Conservation (phyloP, 2,888 invertebrate species). For the Atherix ibis region DNA sequence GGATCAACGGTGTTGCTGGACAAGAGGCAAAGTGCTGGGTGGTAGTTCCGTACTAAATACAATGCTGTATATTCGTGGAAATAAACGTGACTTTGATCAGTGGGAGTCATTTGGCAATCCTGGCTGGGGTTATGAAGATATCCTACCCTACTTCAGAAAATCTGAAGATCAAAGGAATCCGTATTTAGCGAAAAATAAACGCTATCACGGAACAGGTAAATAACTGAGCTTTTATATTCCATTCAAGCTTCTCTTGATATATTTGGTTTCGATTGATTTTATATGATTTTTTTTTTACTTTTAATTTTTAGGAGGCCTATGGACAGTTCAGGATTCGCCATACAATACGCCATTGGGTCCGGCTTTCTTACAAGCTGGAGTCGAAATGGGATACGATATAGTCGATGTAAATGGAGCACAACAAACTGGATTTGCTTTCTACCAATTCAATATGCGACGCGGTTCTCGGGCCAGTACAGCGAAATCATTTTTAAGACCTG, state of each 20-base stretch:
- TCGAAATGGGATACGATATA: constrained; percentile 81
- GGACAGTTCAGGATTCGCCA: constrained; percentile 30
- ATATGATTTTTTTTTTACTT: neutral
- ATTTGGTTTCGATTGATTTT: neutral
- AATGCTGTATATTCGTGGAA: constrained; percentile 84
- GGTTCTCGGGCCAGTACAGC: constrained; percentile 70
- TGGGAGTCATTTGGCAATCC: constrained; percentile 75
- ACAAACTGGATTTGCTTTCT: constrained; percentile 76
- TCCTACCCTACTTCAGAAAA: constrained; percentile 71
- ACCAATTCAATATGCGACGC: constrained; percentile 76
- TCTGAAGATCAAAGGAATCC: constrained; percentile 80
- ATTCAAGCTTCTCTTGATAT: no score
- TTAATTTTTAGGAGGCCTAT: constrained; percentile 27
- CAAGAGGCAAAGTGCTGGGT: constrained; percentile 75
- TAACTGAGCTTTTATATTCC: neutral
- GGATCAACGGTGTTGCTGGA: constrained; percentile 74
- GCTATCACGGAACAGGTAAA: constrained; percentile 54
- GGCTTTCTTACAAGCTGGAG: constrained; percentile 76
- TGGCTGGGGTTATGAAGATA: constrained; percentile 75
- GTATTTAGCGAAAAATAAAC: constrained; percentile 58
- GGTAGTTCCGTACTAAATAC: constrained; percentile 80
- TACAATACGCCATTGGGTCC: constrained; percentile 60
- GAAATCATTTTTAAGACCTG: constrained; percentile 71
- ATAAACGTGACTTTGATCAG: constrained; percentile 67
- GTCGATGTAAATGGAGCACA: constrained; percentile 71